phyloP scores from a whole-genome alignment of 2,797 vertebrate genomes.

The Myotis daubentonii region DNA sequence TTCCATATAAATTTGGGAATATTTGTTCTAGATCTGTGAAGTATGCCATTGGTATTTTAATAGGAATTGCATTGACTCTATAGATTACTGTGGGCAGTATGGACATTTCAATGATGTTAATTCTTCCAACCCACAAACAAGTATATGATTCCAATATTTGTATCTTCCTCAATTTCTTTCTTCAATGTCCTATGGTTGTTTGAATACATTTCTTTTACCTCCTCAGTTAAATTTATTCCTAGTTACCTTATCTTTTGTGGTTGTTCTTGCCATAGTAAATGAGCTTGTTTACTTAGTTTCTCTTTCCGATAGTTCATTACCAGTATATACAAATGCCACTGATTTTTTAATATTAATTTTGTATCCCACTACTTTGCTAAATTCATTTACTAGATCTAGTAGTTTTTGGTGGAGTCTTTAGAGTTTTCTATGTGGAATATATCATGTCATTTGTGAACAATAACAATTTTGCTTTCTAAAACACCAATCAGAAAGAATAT shows the following conservation, averaged over 20 bases:
- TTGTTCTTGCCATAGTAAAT: neutral
- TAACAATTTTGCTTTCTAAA: neutral
- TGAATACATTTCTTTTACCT: neutral
- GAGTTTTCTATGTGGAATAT: neutral
- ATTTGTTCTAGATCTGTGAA: neutral
- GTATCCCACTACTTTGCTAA: neutral
- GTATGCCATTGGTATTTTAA: neutral
- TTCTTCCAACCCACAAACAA: neutral
- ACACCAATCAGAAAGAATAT: neutral
- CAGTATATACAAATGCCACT: neutral
- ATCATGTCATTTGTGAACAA: neutral
- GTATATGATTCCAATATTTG: neutral
- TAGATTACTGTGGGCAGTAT: too few relatives aligned
- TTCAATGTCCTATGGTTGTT: neutral
- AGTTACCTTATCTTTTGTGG: neutral
- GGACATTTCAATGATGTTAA: neutral
- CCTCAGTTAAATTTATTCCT: neutral
- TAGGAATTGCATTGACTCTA: neutral
- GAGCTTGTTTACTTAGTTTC: neutral
- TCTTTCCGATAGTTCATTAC: neutral
- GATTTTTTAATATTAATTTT: neutral
- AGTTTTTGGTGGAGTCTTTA: neutral
- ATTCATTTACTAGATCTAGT: neutral
- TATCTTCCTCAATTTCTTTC: neutral
- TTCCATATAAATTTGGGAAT: neutral